Evolutionary conservation across 2,113 vertebrate species (phyloP).

Genomic region (Chrysochloris asiatica): DNA sequence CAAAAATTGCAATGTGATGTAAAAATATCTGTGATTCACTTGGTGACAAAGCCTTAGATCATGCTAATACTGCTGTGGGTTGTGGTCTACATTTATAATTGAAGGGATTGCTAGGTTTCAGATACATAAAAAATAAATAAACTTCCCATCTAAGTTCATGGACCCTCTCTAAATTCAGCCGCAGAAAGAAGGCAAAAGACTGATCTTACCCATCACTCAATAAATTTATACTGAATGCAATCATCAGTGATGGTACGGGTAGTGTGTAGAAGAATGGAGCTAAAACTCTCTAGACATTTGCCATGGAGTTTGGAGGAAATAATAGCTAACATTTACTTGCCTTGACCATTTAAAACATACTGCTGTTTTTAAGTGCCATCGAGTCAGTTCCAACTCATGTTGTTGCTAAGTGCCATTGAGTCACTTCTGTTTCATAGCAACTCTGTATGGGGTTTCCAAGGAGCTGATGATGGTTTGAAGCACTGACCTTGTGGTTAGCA

Average conservation of each 20-base stretch:
- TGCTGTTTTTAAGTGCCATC: too few species aligned
- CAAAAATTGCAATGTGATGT: neutral
- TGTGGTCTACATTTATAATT: neutral
- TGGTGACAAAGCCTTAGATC: neutral
- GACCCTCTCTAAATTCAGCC: neutral
- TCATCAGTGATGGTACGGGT: neutral
- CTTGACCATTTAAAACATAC: neutral
- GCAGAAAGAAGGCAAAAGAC: neutral
- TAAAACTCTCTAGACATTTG: neutral
- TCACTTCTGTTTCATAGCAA: too few species aligned
- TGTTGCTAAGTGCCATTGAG: too few species aligned
- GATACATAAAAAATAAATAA: neutral
- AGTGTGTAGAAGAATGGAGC: neutral
- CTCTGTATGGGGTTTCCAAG: too few species aligned
- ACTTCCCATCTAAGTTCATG: neutral
- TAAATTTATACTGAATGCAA: neutral
- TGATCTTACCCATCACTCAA: neutral
- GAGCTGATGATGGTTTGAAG: too few species aligned
- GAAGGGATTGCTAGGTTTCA: neutral
- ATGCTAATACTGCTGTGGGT: too few species aligned
- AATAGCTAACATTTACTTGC: neutral
- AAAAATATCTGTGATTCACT: conserved; percentile 9
- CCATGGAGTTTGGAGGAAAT: neutral
- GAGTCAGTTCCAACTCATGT: too few species aligned
- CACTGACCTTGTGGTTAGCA: too few species aligned